phyloP scores from a whole-genome alignment of 1,140 invertebrate genomes.

The Trachelipus rathkii region DNA sequence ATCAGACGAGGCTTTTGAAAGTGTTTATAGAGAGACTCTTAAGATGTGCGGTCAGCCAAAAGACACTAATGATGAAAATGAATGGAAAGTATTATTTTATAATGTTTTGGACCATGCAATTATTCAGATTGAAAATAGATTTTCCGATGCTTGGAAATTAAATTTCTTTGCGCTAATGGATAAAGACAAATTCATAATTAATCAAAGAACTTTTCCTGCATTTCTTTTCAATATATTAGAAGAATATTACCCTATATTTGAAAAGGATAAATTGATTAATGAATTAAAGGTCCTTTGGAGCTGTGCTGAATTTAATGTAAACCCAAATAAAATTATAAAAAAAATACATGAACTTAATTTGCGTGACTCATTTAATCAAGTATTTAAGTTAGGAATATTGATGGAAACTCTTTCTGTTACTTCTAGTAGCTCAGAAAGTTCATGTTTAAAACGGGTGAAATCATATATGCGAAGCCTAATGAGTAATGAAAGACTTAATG shows the following conservation, averaged over 20 bases:
- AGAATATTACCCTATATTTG: not conserved
- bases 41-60: not conserved
- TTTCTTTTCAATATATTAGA: not conserved
- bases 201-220: not conserved
- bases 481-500: conserved; percentile 1
- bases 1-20: not conserved
- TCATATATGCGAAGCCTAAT: not conserved
- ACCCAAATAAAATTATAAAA: not conserved
- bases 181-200: not conserved
- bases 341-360: not conserved
- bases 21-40: not conserved
- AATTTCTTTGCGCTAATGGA: not conserved
- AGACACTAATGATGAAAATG: not conserved
- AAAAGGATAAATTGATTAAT: not conserved
- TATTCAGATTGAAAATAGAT: not conserved
- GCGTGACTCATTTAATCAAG: conserved; percentile 1
- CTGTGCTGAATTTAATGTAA: not conserved
- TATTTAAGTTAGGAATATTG: not conserved
- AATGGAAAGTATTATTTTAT: not conserved
- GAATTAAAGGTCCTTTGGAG: not conserved
- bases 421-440: not conserved
- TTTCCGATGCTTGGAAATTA: not conserved
- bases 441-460: not conserved
- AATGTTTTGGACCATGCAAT: not conserved
- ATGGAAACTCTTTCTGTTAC: not conserved